These are phyloP conservation scores for Perca schrenkii DNA, from an alignment of 2,113 vertebrate genomes.

Conservation along the genomic window DNA sequence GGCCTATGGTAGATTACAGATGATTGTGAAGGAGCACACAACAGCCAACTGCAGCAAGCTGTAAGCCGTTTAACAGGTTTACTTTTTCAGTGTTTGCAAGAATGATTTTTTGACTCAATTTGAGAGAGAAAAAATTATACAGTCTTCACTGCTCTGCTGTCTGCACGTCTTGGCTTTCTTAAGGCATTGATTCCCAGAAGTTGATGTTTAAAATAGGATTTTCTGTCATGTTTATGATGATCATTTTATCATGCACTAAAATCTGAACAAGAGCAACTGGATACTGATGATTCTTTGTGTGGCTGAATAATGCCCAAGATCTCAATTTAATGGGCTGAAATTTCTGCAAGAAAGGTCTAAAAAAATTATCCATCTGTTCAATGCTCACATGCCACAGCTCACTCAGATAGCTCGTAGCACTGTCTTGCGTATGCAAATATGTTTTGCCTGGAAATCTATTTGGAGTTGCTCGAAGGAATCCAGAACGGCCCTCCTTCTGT, in stretches of 20 bases:
- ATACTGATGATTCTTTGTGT: conserved; percentile 34
- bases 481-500: conserved; percentile 87
- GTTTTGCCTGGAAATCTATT: conserved; percentile 90
- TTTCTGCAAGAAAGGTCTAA: conserved; percentile 83
- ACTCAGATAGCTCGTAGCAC: conserved; percentile 83
- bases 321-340: conserved; percentile 79
- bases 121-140: neutral
- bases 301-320: conserved; percentile 67
- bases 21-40: neutral
- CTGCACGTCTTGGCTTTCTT: neutral
- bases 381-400: conserved; percentile 80
- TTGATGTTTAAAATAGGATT: neutral
- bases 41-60: neutral
- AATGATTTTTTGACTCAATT: neutral
- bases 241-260: neutral
- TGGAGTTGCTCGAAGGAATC: conserved; percentile 87
- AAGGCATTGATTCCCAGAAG: neutral
- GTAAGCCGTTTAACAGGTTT: neutral
- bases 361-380: conserved; percentile 85
- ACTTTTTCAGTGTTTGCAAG: neutral
- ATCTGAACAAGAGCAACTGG: conserved; percentile 28
- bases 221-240: neutral
- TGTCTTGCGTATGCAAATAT: conserved; percentile 87
- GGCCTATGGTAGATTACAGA: neutral
- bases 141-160: neutral